Base-by-base conservation (phyloP, 1,140 invertebrate species). In the Sycophila sp. region DNA sequence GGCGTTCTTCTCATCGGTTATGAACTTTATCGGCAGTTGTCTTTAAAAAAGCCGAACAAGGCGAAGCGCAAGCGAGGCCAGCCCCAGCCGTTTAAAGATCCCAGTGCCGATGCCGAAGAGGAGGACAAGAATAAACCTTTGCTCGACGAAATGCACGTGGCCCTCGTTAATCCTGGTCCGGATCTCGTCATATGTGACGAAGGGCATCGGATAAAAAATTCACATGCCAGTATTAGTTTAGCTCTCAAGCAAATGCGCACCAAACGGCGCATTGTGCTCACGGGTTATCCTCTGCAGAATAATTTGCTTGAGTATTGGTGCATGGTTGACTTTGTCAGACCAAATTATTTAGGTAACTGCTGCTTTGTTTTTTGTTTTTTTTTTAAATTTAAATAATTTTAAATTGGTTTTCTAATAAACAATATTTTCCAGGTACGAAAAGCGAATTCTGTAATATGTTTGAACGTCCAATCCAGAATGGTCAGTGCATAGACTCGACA, bases 1-100 rank as follows among this genome's bases (percentile, higher is more conserved):
- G 98, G 98, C 17, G 97, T 99, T 1, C 85, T 99, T 10, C 87
- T 99, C 70, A 97, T 99, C 79, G 98, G 98, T 5, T 99, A 99
- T 83, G 98, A 99, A 87, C 89, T 99, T 79, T 99, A 97, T 82
- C 89, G 94, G 8, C 89, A 98, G 66, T 86, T 98, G 32, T 95
- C 94, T 70, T 88, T 96, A 74, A 93, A 94, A 78, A 92, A 94
- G 17, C 78, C 85, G 0, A 83, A 83, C 26, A 86, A 86, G 68
- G 82, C 80, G 4, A 86, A 86, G 59, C 71, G 84, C 28, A 84
- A 83, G 77, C 82, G 84, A 4, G 84, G 84, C 2, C 83, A 86
- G 30, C 78, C 82, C 5, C 83, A 85, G 40, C 58, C 51, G 0
- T 81, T 82, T 7, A 86, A 86, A 26, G 84, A 86, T 38, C 78